Base-by-base conservation (phyloP, 2,113 vertebrate genomes). In the Clarias macrocephalus region DNA sequence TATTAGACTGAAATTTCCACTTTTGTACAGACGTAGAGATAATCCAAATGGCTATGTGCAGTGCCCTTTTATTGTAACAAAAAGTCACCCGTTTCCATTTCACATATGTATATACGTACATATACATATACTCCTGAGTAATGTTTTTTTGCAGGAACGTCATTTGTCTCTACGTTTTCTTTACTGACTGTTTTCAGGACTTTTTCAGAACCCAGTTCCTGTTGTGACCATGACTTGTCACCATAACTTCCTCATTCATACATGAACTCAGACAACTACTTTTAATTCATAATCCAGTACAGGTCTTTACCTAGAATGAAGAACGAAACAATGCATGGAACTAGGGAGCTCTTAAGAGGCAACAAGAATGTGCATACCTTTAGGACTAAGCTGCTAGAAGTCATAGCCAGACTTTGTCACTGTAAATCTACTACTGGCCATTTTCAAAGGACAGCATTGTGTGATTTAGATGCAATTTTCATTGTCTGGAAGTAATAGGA, bases 241-340 rank as follows among this genome's bases (percentile, higher is more conserved):
- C 30, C 30, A 16, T 28, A 7, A 33, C 8, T n/a, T 48, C 33
- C 42, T 30, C 48, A 23, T 65, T 52, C 21, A 48, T 16, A 37
- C 21, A 13, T 30, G 16, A 54, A 65, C 79, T 37, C n/a, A 70
- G 48, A 19, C 13, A 48, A 9, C 25, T 28, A 10, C 48, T 54
- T 18, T 16, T 56, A 30, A 23, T 37, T 33, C 13, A 59, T 21
- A n/a, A 6, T 30, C 66, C 60, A 66, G 66, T n/a, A n/a, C 33
- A 60, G 54, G 37, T 37, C 85, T 80, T 80, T 62, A 68, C 25
- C 7, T 68, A 37, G 63, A 25, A 77, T n/a, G 37, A 85, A n/a
- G 59, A 62, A 63, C 21, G 42, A 37, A 77, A 73, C 25, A 13
- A 5, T 65, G n/a, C 73, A 62, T 42, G 65, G 18, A 65, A 54